A percentile compares a stretch with the other conserved stretches of the same genome.
Conservation (phyloP, 2,888 invertebrate genomes). For the Reticulitermes lucifugus region DNA sequence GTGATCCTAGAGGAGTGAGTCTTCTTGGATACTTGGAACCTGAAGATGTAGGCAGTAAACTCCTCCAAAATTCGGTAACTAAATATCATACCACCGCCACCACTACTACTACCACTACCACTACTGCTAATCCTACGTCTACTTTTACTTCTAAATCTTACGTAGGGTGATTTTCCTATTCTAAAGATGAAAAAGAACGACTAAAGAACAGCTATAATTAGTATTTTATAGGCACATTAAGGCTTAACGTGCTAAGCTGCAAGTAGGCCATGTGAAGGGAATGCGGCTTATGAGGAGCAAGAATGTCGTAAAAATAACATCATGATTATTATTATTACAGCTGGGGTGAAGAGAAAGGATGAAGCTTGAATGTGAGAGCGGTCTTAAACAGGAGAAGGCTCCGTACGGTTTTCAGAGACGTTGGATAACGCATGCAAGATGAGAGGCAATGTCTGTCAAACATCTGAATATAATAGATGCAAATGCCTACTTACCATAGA, state of each 20-base stretch:
- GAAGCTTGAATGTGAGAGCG: neutral
- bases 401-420: neutral
- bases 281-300: neutral
- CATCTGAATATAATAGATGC: neutral
- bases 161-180: constrained; percentile 19
- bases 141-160: constrained; percentile 14
- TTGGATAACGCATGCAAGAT: neutral
- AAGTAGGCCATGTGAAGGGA: constrained; percentile 11
- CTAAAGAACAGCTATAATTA: constrained; percentile 42
- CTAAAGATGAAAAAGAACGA: constrained; percentile 24
- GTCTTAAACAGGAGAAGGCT: neutral
- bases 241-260: neutral
- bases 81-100: no score
- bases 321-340: constrained; percentile 36
- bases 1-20: no score
- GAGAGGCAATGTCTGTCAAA: neutral
- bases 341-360: neutral
- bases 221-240: constrained; percentile 47
- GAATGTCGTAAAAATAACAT: constrained; percentile 34
- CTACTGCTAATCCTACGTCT: no score
- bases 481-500: no score
- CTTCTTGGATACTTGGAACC: no score
- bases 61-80: no score
- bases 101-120: no score
- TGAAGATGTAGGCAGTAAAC: no score